These are phyloP conservation scores for Fundulus diaphanus DNA, from an alignment of 2,797 vertebrate genomes.

Conservation along the genomic window DNA sequence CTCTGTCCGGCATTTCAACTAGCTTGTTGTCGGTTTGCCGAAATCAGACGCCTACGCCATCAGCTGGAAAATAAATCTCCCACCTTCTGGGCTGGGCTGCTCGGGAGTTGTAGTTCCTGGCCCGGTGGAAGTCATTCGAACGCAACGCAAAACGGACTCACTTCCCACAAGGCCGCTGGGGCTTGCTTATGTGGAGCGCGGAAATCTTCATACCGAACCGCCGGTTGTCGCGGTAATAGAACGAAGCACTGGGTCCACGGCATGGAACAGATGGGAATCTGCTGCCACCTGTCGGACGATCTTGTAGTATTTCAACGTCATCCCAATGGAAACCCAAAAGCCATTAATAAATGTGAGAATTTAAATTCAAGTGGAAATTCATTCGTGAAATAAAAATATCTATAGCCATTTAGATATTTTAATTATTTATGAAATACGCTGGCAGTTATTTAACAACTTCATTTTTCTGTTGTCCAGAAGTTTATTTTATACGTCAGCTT, in stretches of 20 bases:
- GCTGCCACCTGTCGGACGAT: conserved; percentile 67
- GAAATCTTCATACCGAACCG: conserved; percentile 43
- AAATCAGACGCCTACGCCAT: conserved; percentile 34
- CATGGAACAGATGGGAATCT: conserved; percentile 16
- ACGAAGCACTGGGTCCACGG: not conserved
- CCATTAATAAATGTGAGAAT: not conserved
- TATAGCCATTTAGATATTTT: not conserved
- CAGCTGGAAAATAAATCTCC: conserved; percentile 25
- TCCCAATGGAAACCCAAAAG: not conserved
- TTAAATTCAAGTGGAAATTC: not conserved
- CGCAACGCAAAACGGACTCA: conserved; percentile 31
- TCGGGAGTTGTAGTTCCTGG: conserved; percentile 58
- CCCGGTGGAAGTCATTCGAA: rapidly evolving
- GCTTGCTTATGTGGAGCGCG: conserved; percentile 77
- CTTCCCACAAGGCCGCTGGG: conserved; percentile 56
- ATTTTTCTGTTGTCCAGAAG: too few species aligned
- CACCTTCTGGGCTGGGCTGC: not conserved
- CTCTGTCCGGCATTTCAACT: conserved; percentile 23
- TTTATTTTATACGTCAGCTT: too few species aligned
- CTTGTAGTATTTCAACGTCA: not conserved
- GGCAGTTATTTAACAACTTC: not conserved
- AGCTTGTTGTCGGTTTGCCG: conserved; percentile 29
- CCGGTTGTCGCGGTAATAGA: conserved; percentile 44
- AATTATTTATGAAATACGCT: not conserved
- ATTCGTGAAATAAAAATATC: not conserved